Percentiles rank a stretch among this genome's conserved stretches.
Evolutionary conservation across 1,140 invertebrate species (phyloP).

Genomic region (Wiebesia pumilae): DNA sequence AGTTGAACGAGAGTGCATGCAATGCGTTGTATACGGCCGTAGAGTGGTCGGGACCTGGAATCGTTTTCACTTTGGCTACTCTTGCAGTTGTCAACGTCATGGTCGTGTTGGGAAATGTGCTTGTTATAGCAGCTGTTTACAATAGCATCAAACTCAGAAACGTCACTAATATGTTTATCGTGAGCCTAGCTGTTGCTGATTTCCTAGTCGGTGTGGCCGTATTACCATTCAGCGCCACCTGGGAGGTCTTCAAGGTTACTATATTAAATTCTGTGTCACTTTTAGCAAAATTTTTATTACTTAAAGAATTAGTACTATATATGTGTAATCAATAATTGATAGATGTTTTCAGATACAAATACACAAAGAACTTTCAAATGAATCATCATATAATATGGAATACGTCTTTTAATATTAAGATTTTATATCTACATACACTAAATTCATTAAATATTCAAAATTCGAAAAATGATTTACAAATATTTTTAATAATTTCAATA

Average conservation of each 20-base stretch:
- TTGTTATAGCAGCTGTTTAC: slow-evolving; percentile 94
- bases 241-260: slow-evolving; percentile 89
- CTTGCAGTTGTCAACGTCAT: slow-evolving; percentile 89
- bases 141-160: slow-evolving; percentile 90
- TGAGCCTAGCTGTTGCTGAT: slow-evolving; percentile 94
- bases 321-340: too few species aligned
- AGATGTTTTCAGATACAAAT: too few species aligned
- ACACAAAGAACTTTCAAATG: too few species aligned
- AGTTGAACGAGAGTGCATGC: slow-evolving; percentile 85
- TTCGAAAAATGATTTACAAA: too few species aligned
- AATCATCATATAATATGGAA: too few species aligned
- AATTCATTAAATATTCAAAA: too few species aligned
- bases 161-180: slow-evolving; percentile 96
- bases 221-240: slow-evolving; percentile 91
- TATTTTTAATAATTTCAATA: too few species aligned
- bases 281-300: not conserved
- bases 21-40: slow-evolving; percentile 83
- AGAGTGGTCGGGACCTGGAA: slow-evolving; percentile 84
- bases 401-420: too few species aligned
- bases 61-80: slow-evolving; percentile 83
- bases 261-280: not conserved
- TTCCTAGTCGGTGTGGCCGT: slow-evolving; percentile 92
- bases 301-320: too few species aligned
- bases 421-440: too few species aligned
- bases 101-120: slow-evolving; percentile 90